phyloP scores from a whole-genome alignment of 2,797 vertebrate genomes.

The Enteromius treurensis region DNA sequence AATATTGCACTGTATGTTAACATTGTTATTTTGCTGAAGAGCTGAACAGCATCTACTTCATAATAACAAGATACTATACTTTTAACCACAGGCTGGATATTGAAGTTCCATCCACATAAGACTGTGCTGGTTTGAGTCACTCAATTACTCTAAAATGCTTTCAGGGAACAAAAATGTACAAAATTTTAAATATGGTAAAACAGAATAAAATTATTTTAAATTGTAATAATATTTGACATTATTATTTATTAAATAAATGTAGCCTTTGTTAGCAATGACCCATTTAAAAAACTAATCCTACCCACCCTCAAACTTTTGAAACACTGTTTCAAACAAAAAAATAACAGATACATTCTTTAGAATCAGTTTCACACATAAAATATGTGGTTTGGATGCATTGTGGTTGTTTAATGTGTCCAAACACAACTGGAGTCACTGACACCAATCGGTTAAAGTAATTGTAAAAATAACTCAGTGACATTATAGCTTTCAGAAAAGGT shows the following conservation, averaged over 20 bases:
- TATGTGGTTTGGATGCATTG: not conserved
- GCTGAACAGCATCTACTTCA: not conserved
- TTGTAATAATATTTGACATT: not conserved
- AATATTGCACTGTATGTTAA: not conserved
- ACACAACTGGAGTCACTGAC: not conserved
- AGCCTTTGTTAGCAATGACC: not conserved
- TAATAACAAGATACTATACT: not conserved
- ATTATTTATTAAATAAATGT: not conserved
- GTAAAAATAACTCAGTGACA: constrained; percentile 7
- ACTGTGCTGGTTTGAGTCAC: not conserved
- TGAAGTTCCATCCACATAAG: not conserved
- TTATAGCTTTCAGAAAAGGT: constrained; percentile 5
- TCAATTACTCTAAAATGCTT: too few species aligned
- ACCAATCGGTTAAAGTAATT: not conserved
- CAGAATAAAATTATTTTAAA: not conserved
- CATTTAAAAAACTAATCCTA: not conserved
- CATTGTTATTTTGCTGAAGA: not conserved
- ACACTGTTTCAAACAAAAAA: not conserved
- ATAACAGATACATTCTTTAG: not conserved
- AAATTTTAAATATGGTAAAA: not conserved
- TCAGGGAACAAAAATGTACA: too few species aligned
- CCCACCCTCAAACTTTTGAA: not conserved
- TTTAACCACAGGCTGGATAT: not conserved
- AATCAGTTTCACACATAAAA: not conserved
- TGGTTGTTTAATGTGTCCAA: not conserved